These are phyloP conservation scores for Pomacea maculata DNA, from an alignment of 1,140 invertebrate species.

Conservation along the genomic window DNA sequence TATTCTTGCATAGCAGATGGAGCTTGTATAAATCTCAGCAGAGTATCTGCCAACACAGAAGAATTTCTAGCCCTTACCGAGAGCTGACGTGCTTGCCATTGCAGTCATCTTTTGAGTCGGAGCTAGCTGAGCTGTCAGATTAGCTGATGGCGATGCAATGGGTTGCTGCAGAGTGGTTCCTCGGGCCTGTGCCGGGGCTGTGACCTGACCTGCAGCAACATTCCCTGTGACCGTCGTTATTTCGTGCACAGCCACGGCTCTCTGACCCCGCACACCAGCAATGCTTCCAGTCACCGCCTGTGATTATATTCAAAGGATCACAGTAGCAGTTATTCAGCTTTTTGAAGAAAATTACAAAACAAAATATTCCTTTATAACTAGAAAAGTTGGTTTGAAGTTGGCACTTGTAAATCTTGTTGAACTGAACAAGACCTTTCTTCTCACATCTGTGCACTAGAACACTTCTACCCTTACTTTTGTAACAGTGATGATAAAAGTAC, in stretches of 20 bases:
- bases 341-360: too few relatives aligned
- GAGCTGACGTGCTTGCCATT: slow-evolving; percentile 28
- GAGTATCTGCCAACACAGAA: background rate
- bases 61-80: slow-evolving; percentile 26
- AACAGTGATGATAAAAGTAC: slow-evolving; percentile 39
- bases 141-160: slow-evolving; percentile 64
- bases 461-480: too few relatives aligned
- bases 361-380: too few relatives aligned
- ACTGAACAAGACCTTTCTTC: too few relatives aligned
- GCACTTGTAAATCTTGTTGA: too few relatives aligned
- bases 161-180: slow-evolving; percentile 52
- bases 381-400: too few relatives aligned
- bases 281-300: slow-evolving; percentile 52
- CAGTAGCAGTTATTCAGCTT: background rate
- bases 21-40: background rate
- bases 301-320: background rate
- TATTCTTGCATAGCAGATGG: background rate
- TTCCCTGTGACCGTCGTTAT: slow-evolving; percentile 41
- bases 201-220: slow-evolving; percentile 36
- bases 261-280: slow-evolving; percentile 41
- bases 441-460: too few relatives aligned
- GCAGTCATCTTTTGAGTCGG: slow-evolving; percentile 50
- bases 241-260: slow-evolving; percentile 48
- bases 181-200: slow-evolving; percentile 34
- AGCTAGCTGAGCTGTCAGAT: slow-evolving; percentile 69